Base-by-base conservation (phyloP, 2,888 invertebrate genomes). In the Thymelicus acteon region DNA sequence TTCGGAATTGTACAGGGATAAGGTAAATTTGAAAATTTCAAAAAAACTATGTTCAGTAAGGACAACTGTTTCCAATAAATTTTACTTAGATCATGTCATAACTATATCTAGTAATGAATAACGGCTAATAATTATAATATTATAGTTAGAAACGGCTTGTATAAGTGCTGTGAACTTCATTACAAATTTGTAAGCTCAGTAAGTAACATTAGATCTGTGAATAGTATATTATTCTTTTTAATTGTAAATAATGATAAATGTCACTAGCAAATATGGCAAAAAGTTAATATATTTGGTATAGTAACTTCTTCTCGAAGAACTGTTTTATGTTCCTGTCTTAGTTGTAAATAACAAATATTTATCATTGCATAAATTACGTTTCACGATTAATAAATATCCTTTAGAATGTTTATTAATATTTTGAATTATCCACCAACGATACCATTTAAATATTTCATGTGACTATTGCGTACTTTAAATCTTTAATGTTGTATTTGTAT, bases 1-100 rank as follows among this genome's bases (percentile, higher is more conserved):
- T 93, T 93, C 93, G 93, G 93, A 92, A 91, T 84, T 89, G 91
- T 93, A 93, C 93, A 93, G 93, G 93, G 93, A 93, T 90, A 89
- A 82, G 80, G 80, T 87, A 82, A 87, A 85, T 79, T 79, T 79
- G 52, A 48, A 60, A 66, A 54, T 37, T 61, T 61, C 60, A 66
- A 54, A 40, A 65, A 54, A 15, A 15, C 44, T 47, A 54, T 54
- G 15, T 15, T 57, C 15, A 54, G 15, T 49, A 71, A 48, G 54
- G 37, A 31, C 52, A 63, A 13, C 60, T 52, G n/a, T 62, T 60
- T 60, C 58, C 15, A 44, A 60, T 60, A 78, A 78, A 79, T 71
- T 75, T 80, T 82, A 79, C 81, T 82, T 77, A 80, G 75, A 75
- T 78, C 79, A 80, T 79, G 79, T 81, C 82, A 79, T 80, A 75